phyloP scores from a whole-genome alignment of 2,888 invertebrate genomes.

The Nymphalis polychloros region DNA sequence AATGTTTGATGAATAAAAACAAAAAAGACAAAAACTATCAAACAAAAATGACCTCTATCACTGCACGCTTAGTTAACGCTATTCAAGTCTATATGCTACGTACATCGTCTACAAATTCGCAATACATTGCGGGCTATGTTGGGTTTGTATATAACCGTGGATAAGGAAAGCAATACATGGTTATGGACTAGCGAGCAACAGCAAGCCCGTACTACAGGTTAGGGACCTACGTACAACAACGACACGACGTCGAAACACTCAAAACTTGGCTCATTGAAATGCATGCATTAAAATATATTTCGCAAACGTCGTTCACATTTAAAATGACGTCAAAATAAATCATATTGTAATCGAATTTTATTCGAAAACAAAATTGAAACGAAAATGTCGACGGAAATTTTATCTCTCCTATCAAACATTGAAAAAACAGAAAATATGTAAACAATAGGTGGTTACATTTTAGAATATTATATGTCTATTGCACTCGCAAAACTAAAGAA shows the following conservation, averaged over 20 bases:
- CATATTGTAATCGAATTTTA: background rate
- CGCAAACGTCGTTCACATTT: too few relatives aligned
- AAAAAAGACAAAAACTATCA: slow-evolving; percentile 41
- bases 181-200: slow-evolving; percentile 39
- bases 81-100: background rate
- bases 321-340: background rate
- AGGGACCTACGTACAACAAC: slow-evolving; percentile 45
- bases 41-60: slow-evolving; percentile 35
- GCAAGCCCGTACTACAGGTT: slow-evolving; percentile 32
- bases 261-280: slow-evolving; percentile 48
- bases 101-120: slow-evolving; percentile 20
- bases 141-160: slow-evolving; percentile 1
- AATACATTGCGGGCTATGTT: slow-evolving; percentile 47
- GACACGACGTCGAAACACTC: slow-evolving; percentile 41
- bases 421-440: too few relatives aligned
- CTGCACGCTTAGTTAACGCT: background rate
- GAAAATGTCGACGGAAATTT: too few relatives aligned
- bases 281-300: slow-evolving; percentile 28
- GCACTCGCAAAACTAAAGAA: too few relatives aligned
- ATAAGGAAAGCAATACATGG: slow-evolving; percentile 56
- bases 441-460: too few relatives aligned
- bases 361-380: too few relatives aligned
- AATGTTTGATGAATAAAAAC: slow-evolving; percentile 34
- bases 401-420: too few relatives aligned
- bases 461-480: too few relatives aligned